Evolutionary conservation across 2,113 vertebrate species (phyloP), one percentile per base, ranked within the genome.

Genomic region (Synodontis membranacea): DNA sequence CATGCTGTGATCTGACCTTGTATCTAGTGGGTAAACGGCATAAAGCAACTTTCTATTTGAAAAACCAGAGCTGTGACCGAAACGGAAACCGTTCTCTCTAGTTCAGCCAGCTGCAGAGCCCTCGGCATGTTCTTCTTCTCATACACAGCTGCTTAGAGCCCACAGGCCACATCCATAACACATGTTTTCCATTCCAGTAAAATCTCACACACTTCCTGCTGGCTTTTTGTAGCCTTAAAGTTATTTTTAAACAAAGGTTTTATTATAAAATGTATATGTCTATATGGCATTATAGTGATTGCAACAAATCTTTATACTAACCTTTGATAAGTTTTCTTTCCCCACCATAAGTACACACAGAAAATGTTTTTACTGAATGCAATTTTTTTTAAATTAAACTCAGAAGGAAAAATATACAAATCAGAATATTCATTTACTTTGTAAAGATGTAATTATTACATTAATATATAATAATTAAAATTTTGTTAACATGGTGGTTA

Each of bases 101-200:
- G 83, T 74, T 56, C 25, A 64, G 46, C 10, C 90, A 91, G 90
- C 88, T 91, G 90, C 86, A 87, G 37, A 42, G 58, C 79, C 9
- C 0, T 12, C 60, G 1, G 21, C 82, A 50, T 48, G 48, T 39
- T 81, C n/a, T 66, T 66, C 79, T n/a, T 81, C 72, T 84, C 85
- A 66, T 75, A 82, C 44, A 86, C 74, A 83, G 42, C 34, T n/a
- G 56, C 15, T 66, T 58, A 14, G 7, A 75, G 80, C 87, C 82
- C 85, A 86, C 44, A 87, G 34, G 78, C 89, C 86, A 88, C 90
- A 88, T 90, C 90, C 91, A 91, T 85, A 78, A 46, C 91, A 92
- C 89, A 88, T 92, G 91, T 86, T 90, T 91, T 91, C 89, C 90
- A 90, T 82, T 68, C 46, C 75, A 80, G 84, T 62, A 84, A 70